phyloP scores from a whole-genome alignment of 2,113 vertebrate genomes.

The Trematomus loennbergii region DNA sequence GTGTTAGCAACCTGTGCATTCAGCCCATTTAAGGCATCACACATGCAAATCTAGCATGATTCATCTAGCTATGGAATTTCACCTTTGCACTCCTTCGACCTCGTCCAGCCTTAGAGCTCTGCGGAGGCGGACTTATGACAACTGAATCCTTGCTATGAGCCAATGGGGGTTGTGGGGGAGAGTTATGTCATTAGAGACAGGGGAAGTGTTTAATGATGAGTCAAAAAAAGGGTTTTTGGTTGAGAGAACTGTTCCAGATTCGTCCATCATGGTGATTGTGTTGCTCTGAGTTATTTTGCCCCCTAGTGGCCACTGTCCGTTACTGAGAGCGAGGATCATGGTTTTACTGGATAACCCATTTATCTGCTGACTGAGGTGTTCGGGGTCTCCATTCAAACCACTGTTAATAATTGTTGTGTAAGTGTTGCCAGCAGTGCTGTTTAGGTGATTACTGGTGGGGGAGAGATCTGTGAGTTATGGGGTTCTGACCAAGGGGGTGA shows the following conservation, averaged over 20 bases:
- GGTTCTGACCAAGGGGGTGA: constrained; percentile 74
- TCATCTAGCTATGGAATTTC: constrained; percentile 73
- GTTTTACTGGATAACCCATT: constrained; percentile 88
- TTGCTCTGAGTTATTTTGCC: constrained; percentile 75
- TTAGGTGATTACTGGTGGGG: constrained; percentile 78
- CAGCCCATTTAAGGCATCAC: constrained; percentile 36
- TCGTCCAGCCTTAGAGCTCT: constrained; percentile 92
- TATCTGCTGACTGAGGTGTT: constrained; percentile 86
- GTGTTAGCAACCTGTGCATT: constrained; percentile 42
- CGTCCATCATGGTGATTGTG: constrained; percentile 84
- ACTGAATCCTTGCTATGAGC: constrained; percentile 85
- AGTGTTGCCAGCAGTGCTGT: constrained; percentile 65
- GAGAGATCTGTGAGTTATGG: constrained; percentile 76
- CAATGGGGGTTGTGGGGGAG: constrained; percentile 56
- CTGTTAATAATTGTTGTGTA: constrained; percentile 74
- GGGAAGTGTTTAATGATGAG: constrained; percentile 76
- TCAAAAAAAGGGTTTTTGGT: constrained; percentile 86
- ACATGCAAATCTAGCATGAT: constrained; percentile 68
- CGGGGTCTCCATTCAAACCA: constrained; percentile 81
- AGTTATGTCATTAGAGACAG: constrained; percentile 80
- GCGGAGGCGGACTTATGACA: constrained; percentile 93
- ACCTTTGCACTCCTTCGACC: constrained; percentile 94
- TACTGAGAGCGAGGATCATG: constrained; percentile 85
- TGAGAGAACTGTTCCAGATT: constrained; percentile 68
- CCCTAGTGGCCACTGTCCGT: constrained; percentile 84